Percentiles rank a stretch among this genome's conserved stretches.
phyloP scores from a whole-genome alignment of 2,113 vertebrate species.

The Neotragus moschatus region DNA sequence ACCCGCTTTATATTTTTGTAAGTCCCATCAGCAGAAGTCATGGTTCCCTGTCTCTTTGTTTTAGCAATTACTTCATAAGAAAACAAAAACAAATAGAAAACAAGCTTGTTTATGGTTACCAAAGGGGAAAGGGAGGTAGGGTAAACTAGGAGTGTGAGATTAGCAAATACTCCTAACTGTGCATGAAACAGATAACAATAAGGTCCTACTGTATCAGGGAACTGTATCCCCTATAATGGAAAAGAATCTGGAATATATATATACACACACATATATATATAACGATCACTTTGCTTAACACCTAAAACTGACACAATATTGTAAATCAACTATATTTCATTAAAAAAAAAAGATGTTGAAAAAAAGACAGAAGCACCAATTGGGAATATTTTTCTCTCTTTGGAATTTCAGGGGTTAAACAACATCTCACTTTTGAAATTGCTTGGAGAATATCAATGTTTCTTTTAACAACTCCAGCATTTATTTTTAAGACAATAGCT shows the following conservation, averaged over 20 bases:
- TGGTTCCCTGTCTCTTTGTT: not conserved
- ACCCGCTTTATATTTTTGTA: constrained; percentile 92
- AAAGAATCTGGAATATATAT: not conserved
- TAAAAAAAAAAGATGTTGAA: not conserved
- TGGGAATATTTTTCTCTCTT: not conserved
- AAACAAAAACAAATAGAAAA: not conserved
- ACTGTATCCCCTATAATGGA: not conserved
- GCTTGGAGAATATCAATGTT: not conserved
- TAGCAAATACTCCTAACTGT: not conserved
- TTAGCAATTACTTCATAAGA: not conserved
- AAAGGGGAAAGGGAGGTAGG: not conserved
- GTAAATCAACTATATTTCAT: not conserved
- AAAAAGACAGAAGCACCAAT: not conserved
- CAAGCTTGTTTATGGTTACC: not conserved
- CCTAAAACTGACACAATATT: not conserved
- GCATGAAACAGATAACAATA: not conserved
- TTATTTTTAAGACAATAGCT: not conserved
- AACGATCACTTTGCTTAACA: not conserved
- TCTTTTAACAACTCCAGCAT: not conserved
- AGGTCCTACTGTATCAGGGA: not conserved
- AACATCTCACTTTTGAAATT: not conserved
- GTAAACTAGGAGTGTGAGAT: not conserved
- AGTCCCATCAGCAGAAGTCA: constrained; percentile 62
- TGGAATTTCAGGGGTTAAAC: not conserved
- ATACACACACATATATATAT: not conserved